Evolutionary conservation across 2,113 vertebrate species (phyloP), one percentile per base, ranked within the genome.

Genomic region (Lepus timidus): DNA sequence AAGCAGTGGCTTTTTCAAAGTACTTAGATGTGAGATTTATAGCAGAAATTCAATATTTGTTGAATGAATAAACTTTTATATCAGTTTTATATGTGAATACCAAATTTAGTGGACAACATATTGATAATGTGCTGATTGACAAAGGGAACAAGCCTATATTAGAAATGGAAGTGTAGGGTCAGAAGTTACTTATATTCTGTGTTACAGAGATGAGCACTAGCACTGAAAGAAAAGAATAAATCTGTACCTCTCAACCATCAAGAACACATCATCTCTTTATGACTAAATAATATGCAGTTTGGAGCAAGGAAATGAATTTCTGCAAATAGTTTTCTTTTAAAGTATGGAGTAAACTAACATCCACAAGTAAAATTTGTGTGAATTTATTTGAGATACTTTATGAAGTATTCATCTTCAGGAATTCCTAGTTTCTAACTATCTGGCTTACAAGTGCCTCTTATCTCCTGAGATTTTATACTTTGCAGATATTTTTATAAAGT

Each of bases 401-500:
- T 68, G 44, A 84, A 84, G 10, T 68, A 39, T 20, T 74, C 27
- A 22, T 74, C 27, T 62, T 39, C 33, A 31, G 39, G 27, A 87
- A 74, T 62, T 87, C 68, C 36, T 70, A 44, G 3, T 85, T 39
- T 74, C 52, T 71, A 16, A 36, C 22, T 19, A 12, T 83, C 39
- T 61, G 52, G 44, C 74, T 87, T 87, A 61, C 36, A 44, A 44
- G 33, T 87, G 25, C 10, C 68, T 33, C 22, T 85, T 74, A 33
- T 62, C n/a, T 44, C 11, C 52, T 74, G 55, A 62, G 16, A 71
- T 44, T 74, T 87, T 73, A 67, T 44, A 33, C 12, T 29, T 55
- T 91, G 58, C 22, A 67, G 74, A 29, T 65, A 86, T 85, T 91
- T 94, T 80, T 67, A 74, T 80, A 74, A 90, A 33, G 7, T 64